Conservation (phyloP, 2,888 invertebrate genomes). For the Phytoseiulus persimilis region DNA sequence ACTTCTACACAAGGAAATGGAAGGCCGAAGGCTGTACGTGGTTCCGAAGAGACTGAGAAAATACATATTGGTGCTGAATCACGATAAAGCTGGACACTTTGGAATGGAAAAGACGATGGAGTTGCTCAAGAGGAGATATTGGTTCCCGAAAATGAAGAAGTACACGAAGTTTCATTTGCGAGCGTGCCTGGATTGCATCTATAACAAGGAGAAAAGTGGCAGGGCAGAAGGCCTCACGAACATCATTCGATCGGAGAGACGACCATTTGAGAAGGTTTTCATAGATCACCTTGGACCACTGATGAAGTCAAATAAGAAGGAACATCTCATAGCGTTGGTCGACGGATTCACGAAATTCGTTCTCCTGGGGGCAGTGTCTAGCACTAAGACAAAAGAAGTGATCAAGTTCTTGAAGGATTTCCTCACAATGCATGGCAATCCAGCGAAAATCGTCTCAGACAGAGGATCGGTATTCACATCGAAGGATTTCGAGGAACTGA, state of each 20-base stretch:
- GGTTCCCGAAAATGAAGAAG: not conserved
- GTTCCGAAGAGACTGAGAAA: not conserved
- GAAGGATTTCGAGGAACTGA: not conserved
- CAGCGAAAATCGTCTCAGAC: not conserved
- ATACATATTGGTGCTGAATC: not conserved
- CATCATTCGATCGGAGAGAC: not conserved
- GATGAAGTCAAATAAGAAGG: not conserved
- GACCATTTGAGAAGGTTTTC: not conserved
- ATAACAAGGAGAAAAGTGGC: not conserved
- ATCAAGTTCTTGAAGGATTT: not conserved
- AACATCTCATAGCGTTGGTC: not conserved
- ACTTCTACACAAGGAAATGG: no score
- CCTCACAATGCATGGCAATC: not conserved
- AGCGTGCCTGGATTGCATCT: not conserved
- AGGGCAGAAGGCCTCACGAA: not conserved
- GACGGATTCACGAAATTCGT: not conserved
- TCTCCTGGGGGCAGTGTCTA: not conserved
- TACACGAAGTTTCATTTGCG: not conserved
- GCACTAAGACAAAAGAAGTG: not conserved
- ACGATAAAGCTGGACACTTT: not conserved
- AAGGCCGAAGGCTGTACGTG: no score
- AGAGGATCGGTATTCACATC: not conserved
- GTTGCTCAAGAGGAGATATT: not conserved
- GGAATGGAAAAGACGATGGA: not conserved
- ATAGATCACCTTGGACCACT: not conserved